These are phyloP conservation scores for Ascidia mentula DNA, from an alignment of 23 tunicate species.

Conservation along the genomic window DNA sequence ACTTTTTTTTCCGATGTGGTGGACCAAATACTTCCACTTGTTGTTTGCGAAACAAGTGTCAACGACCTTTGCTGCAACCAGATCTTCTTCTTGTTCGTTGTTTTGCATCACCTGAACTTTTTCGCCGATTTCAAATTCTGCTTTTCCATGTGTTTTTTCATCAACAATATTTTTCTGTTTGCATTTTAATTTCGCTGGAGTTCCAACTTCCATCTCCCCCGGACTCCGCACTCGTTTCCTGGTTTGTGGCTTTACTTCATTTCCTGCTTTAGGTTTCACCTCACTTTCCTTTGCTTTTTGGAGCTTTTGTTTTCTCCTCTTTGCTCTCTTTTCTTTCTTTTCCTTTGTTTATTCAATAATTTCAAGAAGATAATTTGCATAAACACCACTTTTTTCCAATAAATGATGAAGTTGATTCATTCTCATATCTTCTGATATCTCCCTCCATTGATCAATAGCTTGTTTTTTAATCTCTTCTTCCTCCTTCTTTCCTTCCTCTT, in stretches of 20 bases:
- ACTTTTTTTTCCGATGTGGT: conserved; percentile 3
- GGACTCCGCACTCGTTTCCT: neutral
- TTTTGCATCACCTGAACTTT: conserved; percentile 15
- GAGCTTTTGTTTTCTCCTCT: conserved; percentile 10
- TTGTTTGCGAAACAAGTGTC: conserved; percentile 14
- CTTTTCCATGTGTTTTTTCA: neutral
- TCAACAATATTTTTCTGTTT: conserved; percentile 3
- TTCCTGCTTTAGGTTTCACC: neutral
- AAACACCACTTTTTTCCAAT: conserved; percentile 73
- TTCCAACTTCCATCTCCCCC: neutral
- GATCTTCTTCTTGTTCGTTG: conserved; percentile 22
- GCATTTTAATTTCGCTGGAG: conserved; percentile 16
- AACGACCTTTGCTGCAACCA: conserved; percentile 24
- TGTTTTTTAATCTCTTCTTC: conserved; percentile 15
- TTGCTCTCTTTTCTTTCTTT: conserved; percentile 25
- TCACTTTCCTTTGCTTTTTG: neutral
- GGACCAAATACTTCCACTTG: conserved; percentile 29
- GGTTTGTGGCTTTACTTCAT: neutral
- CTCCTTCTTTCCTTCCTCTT: conserved; percentile 31
- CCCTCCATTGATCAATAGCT: conserved; percentile 24
- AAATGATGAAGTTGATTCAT: conserved; percentile 52
- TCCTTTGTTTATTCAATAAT: conserved; percentile 53
- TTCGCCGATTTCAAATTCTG: conserved; percentile 14
- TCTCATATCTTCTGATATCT: conserved; percentile 41
- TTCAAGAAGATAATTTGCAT: conserved; percentile 69